A percentile compares a stretch with the other conserved stretches of the same genome.
Evolutionary conservation across 2,113 vertebrate species (phyloP).

Genomic region (Nanorana parkeri): DNA sequence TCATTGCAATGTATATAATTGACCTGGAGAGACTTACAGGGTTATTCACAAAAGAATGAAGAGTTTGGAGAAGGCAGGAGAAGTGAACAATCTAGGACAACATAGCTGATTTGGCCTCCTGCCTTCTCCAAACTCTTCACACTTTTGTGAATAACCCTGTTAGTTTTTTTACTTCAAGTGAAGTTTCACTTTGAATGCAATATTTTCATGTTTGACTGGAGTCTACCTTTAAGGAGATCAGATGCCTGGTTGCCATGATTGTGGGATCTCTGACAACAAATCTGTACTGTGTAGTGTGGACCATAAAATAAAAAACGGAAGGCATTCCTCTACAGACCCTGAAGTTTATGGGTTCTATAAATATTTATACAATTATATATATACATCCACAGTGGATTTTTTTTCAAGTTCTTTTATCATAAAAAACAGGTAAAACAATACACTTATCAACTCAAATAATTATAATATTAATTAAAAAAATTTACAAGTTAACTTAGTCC

Average conservation of each 20-base stretch:
- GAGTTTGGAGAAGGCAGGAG: too few species aligned
- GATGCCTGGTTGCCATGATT: background rate
- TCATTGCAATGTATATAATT: too few species aligned
- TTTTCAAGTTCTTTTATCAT: slow-evolving; percentile 54
- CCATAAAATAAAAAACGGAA: slow-evolving; percentile 15
- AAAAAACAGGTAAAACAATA: slow-evolving; percentile 39
- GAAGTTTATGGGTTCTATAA: slow-evolving; percentile 57
- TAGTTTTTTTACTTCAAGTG: too few species aligned
- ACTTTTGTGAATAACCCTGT: too few species aligned
- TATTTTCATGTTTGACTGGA: too few species aligned
- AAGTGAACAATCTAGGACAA: too few species aligned
- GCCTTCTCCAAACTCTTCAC: too few species aligned
- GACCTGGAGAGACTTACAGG: too few species aligned
- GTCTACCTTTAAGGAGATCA: too few species aligned
- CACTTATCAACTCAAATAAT: slow-evolving; percentile 48
- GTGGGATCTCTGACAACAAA: background rate
- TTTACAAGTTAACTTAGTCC: slow-evolving; percentile 63
- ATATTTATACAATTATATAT: slow-evolving; percentile 57
- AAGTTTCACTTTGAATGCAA: too few species aligned
- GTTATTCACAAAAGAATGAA: too few species aligned
- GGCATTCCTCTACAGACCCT: slow-evolving; percentile 45
- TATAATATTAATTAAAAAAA: slow-evolving; percentile 51
- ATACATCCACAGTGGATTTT: slow-evolving; percentile 53
- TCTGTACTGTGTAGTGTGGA: background rate
- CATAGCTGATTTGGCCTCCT: too few species aligned